phyloP scores from a whole-genome alignment of 2,888 invertebrate genomes.

The Beris chalybata region DNA sequence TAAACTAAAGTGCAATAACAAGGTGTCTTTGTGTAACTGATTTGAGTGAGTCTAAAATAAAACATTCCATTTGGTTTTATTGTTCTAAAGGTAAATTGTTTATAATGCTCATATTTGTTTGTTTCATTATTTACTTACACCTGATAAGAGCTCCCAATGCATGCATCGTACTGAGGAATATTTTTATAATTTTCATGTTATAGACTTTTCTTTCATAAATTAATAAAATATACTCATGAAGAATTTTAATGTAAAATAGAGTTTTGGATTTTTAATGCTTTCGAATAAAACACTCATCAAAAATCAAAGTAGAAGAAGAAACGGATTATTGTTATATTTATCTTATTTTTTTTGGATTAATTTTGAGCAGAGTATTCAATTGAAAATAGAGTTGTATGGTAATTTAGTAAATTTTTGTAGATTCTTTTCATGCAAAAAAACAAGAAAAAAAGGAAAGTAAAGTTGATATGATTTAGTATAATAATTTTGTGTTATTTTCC shows the following conservation, averaged over 20 bases:
- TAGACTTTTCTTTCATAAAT: background rate
- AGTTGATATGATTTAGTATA: background rate
- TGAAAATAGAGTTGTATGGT: conserved; percentile 24
- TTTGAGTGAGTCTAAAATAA: too few species aligned
- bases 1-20: background rate
- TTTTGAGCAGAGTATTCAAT: conserved; percentile 21
- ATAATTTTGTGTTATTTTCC: too few species aligned
- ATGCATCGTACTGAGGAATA: conserved; percentile 73
- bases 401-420: conserved; percentile 29
- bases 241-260: conserved; percentile 22
- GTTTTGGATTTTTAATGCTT: conserved; percentile 3
- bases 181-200: conserved; percentile 24
- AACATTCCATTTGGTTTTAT: too few species aligned
- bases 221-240: conserved; percentile 23
- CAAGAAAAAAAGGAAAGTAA: conserved; percentile 6
- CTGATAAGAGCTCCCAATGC: conserved; percentile 85
- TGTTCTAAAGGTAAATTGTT: background rate
- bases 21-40: background rate
- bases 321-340: background rate
- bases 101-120: background rate
- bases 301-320: conserved; percentile 21
- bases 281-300: conserved; percentile 7
- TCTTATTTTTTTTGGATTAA: background rate
- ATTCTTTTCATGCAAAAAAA: conserved; percentile 27
- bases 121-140: conserved; percentile 72